These are phyloP conservation scores for Lophochroa leadbeateri DNA, from an alignment of 2,113 vertebrate species.

Conservation along the genomic window DNA sequence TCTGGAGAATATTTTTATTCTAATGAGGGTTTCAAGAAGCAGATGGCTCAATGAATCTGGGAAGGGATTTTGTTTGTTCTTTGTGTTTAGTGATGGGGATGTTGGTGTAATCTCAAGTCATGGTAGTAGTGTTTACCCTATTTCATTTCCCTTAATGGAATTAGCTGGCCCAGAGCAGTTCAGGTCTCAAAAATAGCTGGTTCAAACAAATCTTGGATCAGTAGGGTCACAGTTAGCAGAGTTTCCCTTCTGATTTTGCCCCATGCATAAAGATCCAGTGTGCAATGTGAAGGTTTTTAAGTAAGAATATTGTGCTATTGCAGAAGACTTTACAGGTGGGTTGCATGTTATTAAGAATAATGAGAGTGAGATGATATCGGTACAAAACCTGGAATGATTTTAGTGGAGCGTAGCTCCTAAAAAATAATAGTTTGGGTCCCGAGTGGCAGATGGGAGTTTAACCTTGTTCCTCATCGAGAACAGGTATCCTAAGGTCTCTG, in stretches of 20 bases:
- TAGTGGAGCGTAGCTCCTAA: not conserved
- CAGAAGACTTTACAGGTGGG: not conserved
- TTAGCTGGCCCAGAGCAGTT: not conserved
- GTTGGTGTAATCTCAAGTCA: not conserved
- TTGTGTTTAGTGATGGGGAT: not conserved
- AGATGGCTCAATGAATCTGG: not conserved
- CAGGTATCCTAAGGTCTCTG: not conserved
- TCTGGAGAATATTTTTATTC: not conserved
- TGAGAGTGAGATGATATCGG: not conserved
- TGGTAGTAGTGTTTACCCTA: accelerated
- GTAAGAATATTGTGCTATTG: not conserved
- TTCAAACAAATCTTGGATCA: not conserved
- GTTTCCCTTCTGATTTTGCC: not conserved
- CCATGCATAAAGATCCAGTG: not conserved
- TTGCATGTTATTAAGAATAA: not conserved
- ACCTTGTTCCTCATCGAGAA: not conserved
- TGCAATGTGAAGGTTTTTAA: not conserved
- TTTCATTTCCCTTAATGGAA: not conserved
- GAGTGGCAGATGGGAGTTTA: not conserved
- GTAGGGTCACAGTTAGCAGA: too few relatives aligned
- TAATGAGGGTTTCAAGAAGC: not conserved
- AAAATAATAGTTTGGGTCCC: not conserved
- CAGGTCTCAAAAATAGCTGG: not conserved
- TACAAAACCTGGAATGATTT: not conserved
- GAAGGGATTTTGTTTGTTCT: not conserved